phyloP scores from a whole-genome alignment of 2,113 vertebrate species.

The Balaenoptera acutorostrata region DNA sequence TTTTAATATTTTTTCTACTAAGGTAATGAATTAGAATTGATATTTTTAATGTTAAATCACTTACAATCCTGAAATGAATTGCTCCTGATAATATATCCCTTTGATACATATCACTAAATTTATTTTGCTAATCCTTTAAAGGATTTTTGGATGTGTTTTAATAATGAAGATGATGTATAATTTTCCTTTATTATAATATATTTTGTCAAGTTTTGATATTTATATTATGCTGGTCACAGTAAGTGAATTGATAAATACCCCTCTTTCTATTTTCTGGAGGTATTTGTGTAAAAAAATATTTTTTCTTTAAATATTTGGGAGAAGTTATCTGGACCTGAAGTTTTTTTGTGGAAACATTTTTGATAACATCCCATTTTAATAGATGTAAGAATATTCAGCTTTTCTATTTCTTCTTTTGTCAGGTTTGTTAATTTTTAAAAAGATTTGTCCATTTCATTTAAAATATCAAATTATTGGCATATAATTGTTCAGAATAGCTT shows the following conservation, averaged over 20 bases:
- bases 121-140: background rate
- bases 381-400: background rate
- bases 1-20: too few species aligned
- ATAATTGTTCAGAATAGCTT: background rate
- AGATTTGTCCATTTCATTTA: background rate
- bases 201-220: background rate
- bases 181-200: background rate
- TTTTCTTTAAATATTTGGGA: background rate
- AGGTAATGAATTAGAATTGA: background rate
- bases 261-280: background rate
- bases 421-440: background rate
- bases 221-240: background rate
- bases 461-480: background rate
- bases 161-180: background rate
- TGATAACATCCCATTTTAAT: background rate
- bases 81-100: background rate
- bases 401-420: background rate
- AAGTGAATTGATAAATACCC: background rate
- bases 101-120: background rate
- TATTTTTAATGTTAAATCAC: background rate
- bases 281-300: background rate
- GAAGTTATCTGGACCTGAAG: background rate
- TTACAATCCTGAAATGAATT: background rate
- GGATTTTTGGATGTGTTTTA: background rate
- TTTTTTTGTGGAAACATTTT: conserved; percentile 6